phyloP scores from a whole-genome alignment of 2,797 vertebrate genomes.

The Chrysolophus pictus region DNA sequence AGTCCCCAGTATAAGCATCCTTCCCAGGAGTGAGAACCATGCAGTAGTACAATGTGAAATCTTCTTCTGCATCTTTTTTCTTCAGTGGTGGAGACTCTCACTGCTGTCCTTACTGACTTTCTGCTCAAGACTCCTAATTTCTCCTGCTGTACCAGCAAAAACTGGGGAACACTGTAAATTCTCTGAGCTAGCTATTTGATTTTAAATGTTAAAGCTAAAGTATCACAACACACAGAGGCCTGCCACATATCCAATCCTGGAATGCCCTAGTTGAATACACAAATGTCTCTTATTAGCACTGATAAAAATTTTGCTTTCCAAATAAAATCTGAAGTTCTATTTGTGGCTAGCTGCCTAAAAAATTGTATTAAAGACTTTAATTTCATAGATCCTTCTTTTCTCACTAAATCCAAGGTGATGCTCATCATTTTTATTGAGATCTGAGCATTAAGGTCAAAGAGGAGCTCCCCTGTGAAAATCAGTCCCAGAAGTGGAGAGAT shows the following conservation, averaged over 20 bases:
- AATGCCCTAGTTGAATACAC: constrained; percentile 23
- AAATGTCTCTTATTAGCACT: not conserved
- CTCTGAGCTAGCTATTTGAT: not conserved
- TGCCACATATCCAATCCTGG: not conserved
- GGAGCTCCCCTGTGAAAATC: not conserved
- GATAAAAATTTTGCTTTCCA: not conserved
- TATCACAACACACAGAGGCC: not conserved
- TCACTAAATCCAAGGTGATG: not conserved
- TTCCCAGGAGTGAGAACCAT: not conserved
- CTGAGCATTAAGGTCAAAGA: not conserved
- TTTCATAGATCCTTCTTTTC: not conserved
- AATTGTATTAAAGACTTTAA: not conserved
- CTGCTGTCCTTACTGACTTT: not conserved
- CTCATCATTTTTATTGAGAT: not conserved
- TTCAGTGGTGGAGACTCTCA: not conserved
- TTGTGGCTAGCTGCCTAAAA: not conserved
- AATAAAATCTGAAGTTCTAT: not conserved
- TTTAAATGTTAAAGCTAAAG: not conserved
- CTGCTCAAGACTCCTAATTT: not conserved
- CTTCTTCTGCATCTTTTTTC: not conserved
- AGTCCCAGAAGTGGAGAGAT: constrained; percentile 10
- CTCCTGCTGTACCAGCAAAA: not conserved
- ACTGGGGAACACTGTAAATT: not conserved
- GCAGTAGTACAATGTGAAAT: not conserved
- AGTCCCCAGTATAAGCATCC: accelerated